Conservation (phyloP, 1,140 invertebrate genomes). For the Aphelenchoides besseyi region DNA sequence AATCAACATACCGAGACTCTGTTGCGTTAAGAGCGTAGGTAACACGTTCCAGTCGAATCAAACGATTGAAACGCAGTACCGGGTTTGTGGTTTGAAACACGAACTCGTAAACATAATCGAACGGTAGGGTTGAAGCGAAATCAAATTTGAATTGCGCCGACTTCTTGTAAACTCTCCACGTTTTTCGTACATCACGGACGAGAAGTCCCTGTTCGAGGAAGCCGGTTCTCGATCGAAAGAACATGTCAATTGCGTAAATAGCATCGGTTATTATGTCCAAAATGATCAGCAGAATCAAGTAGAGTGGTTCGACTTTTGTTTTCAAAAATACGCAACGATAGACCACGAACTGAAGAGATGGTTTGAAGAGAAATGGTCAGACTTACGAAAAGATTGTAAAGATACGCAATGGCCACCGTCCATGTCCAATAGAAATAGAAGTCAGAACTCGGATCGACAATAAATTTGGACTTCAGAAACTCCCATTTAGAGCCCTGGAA, state of each 20-base stretch:
- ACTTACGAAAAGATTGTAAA: constrained; percentile 77
- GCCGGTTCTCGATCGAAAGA: constrained; percentile 80
- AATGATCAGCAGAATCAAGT: constrained; percentile 69
- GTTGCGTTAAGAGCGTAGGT: constrained; percentile 31
- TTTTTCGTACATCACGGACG: constrained; percentile 73
- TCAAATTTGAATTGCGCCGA: constrained; percentile 20
- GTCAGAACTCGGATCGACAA: constrained; percentile 65
- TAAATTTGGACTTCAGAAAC: constrained; percentile 32
- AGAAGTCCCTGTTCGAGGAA: constrained; percentile 87
- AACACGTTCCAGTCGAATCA: constrained; percentile 33
- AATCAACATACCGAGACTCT: constrained; percentile 30
- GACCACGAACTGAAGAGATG: constrained; percentile 68
- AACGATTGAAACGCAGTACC: constrained; percentile 35
- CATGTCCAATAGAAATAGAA: constrained; percentile 76
- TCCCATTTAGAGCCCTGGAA: constrained; percentile 9
- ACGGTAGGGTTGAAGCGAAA: constrained; percentile 24
- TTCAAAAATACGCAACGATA: constrained; percentile 84
- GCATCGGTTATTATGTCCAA: constrained; percentile 80
- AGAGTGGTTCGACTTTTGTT: constrained; percentile 71
- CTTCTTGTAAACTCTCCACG: constrained; percentile 63
- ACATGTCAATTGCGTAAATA: constrained; percentile 80
- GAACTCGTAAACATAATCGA: constrained; percentile 64
- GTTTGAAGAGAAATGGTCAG: constrained; percentile 17
- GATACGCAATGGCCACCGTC: constrained; percentile 77
- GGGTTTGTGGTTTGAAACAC: constrained; percentile 33